phyloP scores from a whole-genome alignment of 1,140 invertebrate genomes.

The Drosophila fuyamai region DNA sequence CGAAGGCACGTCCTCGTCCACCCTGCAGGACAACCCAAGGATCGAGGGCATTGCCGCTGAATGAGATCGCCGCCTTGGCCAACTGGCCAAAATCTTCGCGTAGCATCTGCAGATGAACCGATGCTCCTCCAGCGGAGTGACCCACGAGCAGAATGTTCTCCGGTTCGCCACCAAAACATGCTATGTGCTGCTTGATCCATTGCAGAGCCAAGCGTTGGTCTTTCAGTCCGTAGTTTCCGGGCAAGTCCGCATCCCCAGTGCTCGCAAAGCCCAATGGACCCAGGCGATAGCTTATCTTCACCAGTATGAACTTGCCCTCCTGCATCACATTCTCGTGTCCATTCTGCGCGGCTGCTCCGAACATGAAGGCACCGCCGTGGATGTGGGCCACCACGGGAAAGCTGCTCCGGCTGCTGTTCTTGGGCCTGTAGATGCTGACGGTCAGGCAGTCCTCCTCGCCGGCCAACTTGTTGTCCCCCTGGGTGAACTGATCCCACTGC shows the following conservation, averaged over 20 bases:
- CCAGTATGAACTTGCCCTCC: constrained; percentile 86
- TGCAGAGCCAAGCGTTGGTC: constrained; percentile 88
- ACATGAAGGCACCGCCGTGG: constrained; percentile 85
- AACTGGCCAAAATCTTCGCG: constrained; percentile 80
- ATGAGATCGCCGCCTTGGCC: constrained; percentile 61
- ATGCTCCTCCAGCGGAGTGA: constrained; percentile 87
- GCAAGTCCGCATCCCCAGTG: constrained; percentile 86
- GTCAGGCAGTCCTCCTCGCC: constrained; percentile 84
- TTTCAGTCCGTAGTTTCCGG: constrained; percentile 88
- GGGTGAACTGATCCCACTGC: constrained; percentile 63
- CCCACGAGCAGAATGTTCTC: constrained; percentile 86
- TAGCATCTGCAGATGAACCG: constrained; percentile 88
- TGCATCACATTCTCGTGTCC: constrained; percentile 87
- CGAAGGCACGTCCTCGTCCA: constrained; percentile 85
- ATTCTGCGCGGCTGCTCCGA: constrained; percentile 85
- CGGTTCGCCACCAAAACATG: constrained; percentile 87
- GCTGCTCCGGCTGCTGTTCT: constrained; percentile 42
- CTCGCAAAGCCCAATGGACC: constrained; percentile 88
- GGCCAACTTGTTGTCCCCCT: constrained; percentile 32
- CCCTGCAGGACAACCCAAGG: constrained; percentile 85
- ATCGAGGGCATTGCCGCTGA: constrained; percentile 70
- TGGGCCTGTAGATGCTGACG: constrained; percentile 82
- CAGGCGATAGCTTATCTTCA: constrained; percentile 88
- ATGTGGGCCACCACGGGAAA: constrained; percentile 85
- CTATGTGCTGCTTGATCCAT: constrained; percentile 88